A percentile compares a stretch with the other conserved stretches of the same genome.
phyloP scores from a whole-genome alignment of 2,888 invertebrate species.

The Microctonus aethiopoides region DNA sequence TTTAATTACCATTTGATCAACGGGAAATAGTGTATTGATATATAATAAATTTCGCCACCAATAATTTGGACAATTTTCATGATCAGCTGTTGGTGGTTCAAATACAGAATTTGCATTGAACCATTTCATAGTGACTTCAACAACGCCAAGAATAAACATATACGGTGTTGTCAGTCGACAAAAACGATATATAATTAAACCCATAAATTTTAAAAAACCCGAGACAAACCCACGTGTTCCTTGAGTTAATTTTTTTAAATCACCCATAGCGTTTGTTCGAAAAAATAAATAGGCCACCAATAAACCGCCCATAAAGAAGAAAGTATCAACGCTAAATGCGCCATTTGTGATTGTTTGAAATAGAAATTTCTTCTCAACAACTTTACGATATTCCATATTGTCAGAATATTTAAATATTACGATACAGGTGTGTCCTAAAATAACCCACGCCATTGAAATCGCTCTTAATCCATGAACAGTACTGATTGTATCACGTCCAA shows the following conservation, averaged over 20 bases:
- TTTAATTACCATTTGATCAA: conserved; percentile 81
- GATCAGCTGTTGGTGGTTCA: conserved; percentile 84
- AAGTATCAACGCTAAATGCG: conserved; percentile 66
- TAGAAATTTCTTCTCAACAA: conserved; percentile 64
- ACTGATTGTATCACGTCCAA: conserved; percentile 65
- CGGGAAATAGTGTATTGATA: conserved; percentile 86
- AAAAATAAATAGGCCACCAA: conserved; percentile 88
- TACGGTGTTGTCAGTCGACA: conserved; percentile 83
- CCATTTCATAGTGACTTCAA: conserved; percentile 89
- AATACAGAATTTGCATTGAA: conserved; percentile 84
- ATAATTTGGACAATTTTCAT: conserved; percentile 83
- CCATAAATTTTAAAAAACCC: conserved; percentile 73
- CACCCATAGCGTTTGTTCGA: conserved; percentile 71
- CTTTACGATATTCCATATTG: conserved; percentile 70
- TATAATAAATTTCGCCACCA: conserved; percentile 92
- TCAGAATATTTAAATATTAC: conserved; percentile 87
- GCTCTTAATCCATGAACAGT: conserved; percentile 65
- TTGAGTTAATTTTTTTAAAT: conserved; percentile 71
- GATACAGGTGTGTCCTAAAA: conserved; percentile 70
- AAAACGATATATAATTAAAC: conserved; percentile 78
- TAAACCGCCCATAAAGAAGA: conserved; percentile 74
- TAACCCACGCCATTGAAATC: conserved; percentile 67
- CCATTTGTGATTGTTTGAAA: conserved; percentile 67
- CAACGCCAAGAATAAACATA: conserved; percentile 84
- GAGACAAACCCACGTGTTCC: conserved; percentile 61